A percentile compares a stretch with the other conserved stretches of the same genome.
These are phyloP conservation scores for Bilobella aurantiaca DNA, from an alignment of 1,140 invertebrate genomes.

Conservation along the genomic window DNA sequence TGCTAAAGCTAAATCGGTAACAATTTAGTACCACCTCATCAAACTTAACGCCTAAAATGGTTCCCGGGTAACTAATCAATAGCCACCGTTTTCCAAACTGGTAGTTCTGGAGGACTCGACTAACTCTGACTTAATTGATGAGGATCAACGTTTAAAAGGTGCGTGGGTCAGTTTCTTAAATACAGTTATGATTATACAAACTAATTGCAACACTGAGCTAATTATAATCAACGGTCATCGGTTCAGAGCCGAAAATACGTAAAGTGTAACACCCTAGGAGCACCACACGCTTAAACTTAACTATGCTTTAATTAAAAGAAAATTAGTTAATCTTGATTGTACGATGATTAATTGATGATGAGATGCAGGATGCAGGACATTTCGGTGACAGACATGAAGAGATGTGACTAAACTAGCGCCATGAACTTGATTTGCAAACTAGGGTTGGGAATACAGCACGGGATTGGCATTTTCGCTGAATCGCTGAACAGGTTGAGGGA, in stretches of 20 bases:
- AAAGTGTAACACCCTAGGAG: background rate
- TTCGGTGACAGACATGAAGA: background rate
- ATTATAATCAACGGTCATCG: background rate
- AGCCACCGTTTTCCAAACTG: background rate
- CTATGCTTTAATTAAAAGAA: background rate
- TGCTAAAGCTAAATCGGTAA: background rate
- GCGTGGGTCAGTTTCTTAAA: background rate
- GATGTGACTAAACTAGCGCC: background rate
- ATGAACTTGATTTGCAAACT: background rate
- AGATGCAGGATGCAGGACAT: background rate
- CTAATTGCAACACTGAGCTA: background rate
- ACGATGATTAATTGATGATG: background rate
- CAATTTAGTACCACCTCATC: background rate
- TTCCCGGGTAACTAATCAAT: conserved; percentile 4
- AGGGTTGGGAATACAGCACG: background rate
- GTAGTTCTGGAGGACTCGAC: background rate
- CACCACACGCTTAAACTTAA: background rate
- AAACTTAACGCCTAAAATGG: background rate
- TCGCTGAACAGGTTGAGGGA: background rate
- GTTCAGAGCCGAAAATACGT: background rate
- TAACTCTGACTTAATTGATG: background rate
- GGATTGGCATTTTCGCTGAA: background rate
- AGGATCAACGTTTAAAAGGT: background rate
- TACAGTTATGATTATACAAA: background rate
- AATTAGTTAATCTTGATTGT: background rate